phyloP scores from a whole-genome alignment of 2,797 vertebrate species.

The Atherinosoma microstoma region DNA sequence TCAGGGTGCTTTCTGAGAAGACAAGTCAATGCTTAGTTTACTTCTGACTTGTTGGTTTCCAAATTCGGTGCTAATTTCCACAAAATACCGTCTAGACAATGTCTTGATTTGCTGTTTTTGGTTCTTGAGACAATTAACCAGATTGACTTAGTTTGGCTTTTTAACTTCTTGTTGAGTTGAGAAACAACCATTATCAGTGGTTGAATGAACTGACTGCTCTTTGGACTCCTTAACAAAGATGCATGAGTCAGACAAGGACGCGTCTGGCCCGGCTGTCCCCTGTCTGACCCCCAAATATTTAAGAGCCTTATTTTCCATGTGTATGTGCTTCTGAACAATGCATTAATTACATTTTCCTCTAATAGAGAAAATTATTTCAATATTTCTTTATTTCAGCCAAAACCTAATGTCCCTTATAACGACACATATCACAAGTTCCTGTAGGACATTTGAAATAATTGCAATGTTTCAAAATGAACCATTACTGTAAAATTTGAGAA shows the following conservation, averaged over 20 bases:
- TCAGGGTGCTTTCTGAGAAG: constrained; percentile 9
- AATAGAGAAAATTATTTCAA: background rate
- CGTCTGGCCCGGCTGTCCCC: constrained; percentile 36
- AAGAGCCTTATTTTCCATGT: constrained; percentile 50
- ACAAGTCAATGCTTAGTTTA: constrained; percentile 16
- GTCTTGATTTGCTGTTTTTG: background rate
- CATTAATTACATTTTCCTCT: background rate
- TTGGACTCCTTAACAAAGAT: constrained; percentile 42
- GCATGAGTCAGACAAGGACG: constrained; percentile 42
- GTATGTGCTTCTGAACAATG: background rate
- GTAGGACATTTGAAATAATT: background rate
- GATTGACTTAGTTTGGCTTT: background rate
- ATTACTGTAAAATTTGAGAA: background rate
- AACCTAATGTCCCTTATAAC: background rate
- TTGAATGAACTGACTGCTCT: constrained; percentile 42
- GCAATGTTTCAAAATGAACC: background rate
- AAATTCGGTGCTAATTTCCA: constrained; percentile 14
- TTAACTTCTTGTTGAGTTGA: constrained; percentile 33
- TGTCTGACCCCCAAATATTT: constrained; percentile 52
- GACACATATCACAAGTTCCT: background rate
- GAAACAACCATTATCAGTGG: constrained; percentile 24
- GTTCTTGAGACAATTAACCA: background rate
- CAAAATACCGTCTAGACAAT: background rate
- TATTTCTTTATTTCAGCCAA: background rate
- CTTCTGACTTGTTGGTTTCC: constrained; percentile 17